These are phyloP conservation scores for Takifugu flavidus DNA, from an alignment of 2,113 vertebrate species.

Conservation along the genomic window DNA sequence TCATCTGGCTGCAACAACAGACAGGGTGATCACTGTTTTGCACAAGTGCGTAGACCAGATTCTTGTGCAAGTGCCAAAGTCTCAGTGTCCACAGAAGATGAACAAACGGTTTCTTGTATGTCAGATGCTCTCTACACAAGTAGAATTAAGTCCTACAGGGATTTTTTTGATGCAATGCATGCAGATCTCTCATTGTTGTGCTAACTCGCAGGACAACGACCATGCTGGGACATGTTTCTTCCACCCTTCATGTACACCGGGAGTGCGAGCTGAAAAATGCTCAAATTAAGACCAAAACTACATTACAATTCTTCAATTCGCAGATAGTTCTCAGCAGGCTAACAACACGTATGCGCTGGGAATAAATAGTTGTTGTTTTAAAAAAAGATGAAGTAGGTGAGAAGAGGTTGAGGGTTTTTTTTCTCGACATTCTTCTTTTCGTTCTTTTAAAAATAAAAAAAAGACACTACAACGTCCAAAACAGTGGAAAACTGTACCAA, in stretches of 20 bases:
- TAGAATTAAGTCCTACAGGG: constrained; percentile 35
- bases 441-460: neutral
- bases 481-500: neutral
- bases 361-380: no score
- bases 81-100: constrained; percentile 21
- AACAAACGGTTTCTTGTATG: constrained; percentile 60
- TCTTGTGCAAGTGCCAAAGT: constrained; percentile 34
- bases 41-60: constrained; percentile 48
- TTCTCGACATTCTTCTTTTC: neutral
- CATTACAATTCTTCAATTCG: neutral
- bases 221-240: constrained; percentile 3
- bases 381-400: no score
- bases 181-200: constrained; percentile 35
- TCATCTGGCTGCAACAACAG: constrained; percentile 2
- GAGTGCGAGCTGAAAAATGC: neutral
- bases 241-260: neutral
- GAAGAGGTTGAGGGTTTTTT: no score
- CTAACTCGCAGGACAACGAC: constrained; percentile 1
- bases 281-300: neutral
- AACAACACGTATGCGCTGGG: neutral
- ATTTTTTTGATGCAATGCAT: constrained; percentile 39
- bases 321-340: neutral
- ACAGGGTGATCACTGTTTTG: constrained; percentile 23
- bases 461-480: neutral
- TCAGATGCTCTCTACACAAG: constrained; percentile 31